Conservation (phyloP, 2,888 invertebrate species). For the Agrotis puta region DNA sequence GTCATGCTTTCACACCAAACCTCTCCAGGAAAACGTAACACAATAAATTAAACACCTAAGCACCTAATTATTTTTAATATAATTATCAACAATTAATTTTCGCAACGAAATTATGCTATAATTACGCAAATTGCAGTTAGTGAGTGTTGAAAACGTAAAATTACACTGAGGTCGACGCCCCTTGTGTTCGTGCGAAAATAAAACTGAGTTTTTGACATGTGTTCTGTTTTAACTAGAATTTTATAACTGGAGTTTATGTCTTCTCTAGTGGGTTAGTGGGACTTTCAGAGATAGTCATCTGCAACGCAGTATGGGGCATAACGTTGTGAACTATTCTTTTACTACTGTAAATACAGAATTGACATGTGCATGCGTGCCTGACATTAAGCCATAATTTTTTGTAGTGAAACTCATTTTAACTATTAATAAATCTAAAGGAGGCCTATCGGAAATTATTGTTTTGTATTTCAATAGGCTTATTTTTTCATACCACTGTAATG, state of each 20-base stretch:
- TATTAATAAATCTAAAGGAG: too few relatives aligned
- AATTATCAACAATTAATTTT: slow-evolving; percentile 51
- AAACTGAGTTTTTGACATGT: slow-evolving; percentile 42
- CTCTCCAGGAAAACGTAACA: slow-evolving; percentile 25
- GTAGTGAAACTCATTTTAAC: not conserved
- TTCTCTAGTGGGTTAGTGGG: slow-evolving; percentile 36
- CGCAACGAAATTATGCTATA: slow-evolving; percentile 51
- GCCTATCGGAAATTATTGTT: too few relatives aligned
- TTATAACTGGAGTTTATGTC: slow-evolving; percentile 35
- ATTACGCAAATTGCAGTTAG: slow-evolving; percentile 63
- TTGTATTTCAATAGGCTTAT: too few relatives aligned
- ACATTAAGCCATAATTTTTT: not conserved
- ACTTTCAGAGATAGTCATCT: slow-evolving; percentile 13
- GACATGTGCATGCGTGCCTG: not conserved
- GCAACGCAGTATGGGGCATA: slow-evolving; percentile 8
- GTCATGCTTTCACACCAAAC: slow-evolving; percentile 8
- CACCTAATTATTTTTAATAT: slow-evolving; percentile 35
- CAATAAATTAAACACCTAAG: slow-evolving; percentile 17
- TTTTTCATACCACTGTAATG: too few relatives aligned
- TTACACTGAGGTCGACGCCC: slow-evolving; percentile 65
- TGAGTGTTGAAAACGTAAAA: slow-evolving; percentile 64
- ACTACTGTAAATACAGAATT: not conserved
- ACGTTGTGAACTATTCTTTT: not conserved
- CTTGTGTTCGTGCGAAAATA: slow-evolving; percentile 51
- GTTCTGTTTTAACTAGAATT: slow-evolving; percentile 24